phyloP scores from a whole-genome alignment of 2,113 vertebrate genomes.

The Tapirus terrestris region DNA sequence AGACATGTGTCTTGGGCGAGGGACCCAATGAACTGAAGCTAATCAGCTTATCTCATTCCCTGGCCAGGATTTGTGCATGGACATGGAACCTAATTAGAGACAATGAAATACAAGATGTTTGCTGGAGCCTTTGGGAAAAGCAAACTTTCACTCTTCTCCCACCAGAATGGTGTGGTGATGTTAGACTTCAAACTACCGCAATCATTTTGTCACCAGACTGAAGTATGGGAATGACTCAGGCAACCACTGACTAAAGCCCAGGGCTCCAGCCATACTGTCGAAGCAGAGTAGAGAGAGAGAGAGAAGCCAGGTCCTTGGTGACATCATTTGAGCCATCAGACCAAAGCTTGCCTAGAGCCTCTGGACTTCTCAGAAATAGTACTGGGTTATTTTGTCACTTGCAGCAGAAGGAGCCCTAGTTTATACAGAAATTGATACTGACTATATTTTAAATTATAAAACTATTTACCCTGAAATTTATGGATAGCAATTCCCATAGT shows the following conservation, averaged over 20 bases:
- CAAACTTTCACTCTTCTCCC: background rate
- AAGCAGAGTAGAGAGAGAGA: background rate
- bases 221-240: background rate
- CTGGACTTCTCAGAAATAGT: background rate
- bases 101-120: background rate
- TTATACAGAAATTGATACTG: background rate
- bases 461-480: background rate
- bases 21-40: background rate
- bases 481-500: background rate
- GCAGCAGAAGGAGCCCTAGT: background rate
- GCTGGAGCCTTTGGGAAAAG: background rate
- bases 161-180: background rate
- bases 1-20: background rate
- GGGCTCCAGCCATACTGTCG: background rate
- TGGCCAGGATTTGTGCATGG: background rate
- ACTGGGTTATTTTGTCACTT: background rate
- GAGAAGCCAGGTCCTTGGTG: background rate
- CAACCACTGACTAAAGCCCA: background rate
- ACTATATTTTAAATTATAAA: slow-evolving; percentile 13
- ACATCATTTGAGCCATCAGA: background rate
- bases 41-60: background rate
- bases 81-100: background rate
- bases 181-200: background rate
- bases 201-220: background rate
- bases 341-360: background rate